These are phyloP conservation scores for Dascyllus trimaculatus DNA, from an alignment of 2,113 vertebrate species.

Conservation along the genomic window DNA sequence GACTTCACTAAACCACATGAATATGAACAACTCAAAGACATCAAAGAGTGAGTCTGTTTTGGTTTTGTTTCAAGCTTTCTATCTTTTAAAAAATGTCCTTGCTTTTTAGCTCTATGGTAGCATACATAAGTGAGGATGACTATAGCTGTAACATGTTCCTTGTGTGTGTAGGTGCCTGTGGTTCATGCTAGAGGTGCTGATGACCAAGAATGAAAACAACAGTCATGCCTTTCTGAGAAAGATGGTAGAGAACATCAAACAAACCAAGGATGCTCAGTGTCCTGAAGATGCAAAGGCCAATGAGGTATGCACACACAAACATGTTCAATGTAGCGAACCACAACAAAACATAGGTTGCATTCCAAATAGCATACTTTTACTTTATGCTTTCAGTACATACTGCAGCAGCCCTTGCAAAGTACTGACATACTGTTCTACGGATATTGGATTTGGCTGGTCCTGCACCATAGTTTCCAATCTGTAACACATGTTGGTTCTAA, in stretches of 20 bases:
- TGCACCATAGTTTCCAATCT: neutral
- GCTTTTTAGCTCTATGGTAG: neutral
- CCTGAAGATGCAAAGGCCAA: conserved; percentile 97
- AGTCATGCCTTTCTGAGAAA: conserved; percentile 98
- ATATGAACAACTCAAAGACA: conserved; percentile 96
- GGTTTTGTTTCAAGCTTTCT: neutral
- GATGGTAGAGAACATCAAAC: conserved; percentile 99
- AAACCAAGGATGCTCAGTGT: conserved; percentile 96
- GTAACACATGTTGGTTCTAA: neutral
- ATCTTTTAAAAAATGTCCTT: neutral
- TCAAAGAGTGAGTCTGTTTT: conserved; percentile 94
- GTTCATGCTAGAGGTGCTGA: conserved; percentile 99
- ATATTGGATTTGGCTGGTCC: neutral
- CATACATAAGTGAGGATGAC: neutral
- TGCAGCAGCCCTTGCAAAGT: too few species aligned
- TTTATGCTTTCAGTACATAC: too few species aligned
- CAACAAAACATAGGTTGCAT: too few species aligned
- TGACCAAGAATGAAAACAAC: conserved; percentile 99
- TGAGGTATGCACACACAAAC: conserved; percentile 84
- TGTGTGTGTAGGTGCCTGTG: conserved; percentile 90
- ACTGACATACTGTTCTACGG: too few species aligned
- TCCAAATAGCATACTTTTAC: too few species aligned
- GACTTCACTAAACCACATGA: conserved; percentile 99
- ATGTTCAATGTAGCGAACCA: neutral
- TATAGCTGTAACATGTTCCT: conserved; percentile 5